A percentile compares a stretch with the other conserved stretches of the same genome.
Conservation (phyloP, 92 coral and sea anemone species). For the Phenganax subtilis region DNA sequence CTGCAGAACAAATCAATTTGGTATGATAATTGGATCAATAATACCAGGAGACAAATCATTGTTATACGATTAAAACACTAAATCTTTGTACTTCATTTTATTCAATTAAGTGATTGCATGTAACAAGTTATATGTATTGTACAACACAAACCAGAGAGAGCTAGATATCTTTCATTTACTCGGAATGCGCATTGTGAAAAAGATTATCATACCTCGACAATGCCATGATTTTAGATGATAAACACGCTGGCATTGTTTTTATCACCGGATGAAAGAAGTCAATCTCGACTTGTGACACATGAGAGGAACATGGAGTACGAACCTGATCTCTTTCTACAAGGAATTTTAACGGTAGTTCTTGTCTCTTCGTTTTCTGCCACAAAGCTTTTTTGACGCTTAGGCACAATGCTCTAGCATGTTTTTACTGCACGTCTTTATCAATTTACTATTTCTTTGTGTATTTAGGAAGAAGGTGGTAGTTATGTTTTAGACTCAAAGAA, state of each 20-base stretch:
- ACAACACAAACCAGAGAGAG: too few species aligned
- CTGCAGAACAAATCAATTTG: constrained; percentile 72
- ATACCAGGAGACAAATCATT: neutral
- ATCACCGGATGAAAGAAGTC: constrained; percentile 72
- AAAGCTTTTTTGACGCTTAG: neutral
- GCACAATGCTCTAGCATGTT: neutral
- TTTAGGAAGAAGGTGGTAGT: constrained; percentile 59
- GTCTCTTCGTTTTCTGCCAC: neutral
- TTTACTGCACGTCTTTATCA: neutral
- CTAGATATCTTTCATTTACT: too few species aligned
- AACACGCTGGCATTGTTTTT: constrained; percentile 80
- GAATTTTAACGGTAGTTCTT: constrained; percentile 67
- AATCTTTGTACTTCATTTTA: too few species aligned
- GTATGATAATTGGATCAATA: constrained; percentile 36
- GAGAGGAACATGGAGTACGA: constrained; percentile 58
- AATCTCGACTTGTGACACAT: constrained; percentile 75
- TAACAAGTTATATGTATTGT: too few species aligned
- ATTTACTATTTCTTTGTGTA: constrained; percentile 2
- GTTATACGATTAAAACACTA: too few species aligned
- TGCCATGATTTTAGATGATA: constrained; percentile 64
- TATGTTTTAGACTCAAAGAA: constrained; percentile 68
- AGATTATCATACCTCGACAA: too few species aligned
- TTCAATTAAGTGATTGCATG: too few species aligned
- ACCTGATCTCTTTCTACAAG: constrained; percentile 80
- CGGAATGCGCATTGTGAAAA: too few species aligned